Evolutionary conservation across 92 coral and sea anemone genomes (phyloP), one percentile per base, ranked within the genome.

Genomic region (Scolanthus callimorphus): DNA sequence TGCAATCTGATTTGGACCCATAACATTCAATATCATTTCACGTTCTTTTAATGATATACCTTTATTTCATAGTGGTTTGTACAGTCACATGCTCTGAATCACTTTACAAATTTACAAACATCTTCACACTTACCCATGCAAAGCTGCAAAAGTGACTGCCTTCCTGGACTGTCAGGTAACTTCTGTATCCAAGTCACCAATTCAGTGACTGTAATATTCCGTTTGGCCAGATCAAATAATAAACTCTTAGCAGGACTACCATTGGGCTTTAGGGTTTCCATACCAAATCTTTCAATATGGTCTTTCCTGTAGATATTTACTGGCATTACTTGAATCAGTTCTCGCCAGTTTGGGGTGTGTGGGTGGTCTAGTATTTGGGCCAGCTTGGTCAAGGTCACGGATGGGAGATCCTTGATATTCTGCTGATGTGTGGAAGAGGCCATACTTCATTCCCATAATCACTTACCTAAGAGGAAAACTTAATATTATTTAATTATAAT

Each of bases 231-330:
- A 64, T 80, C 88, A 31, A 37, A 67, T 3, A 94, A 65, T 23
- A 94, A 60, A 59, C 70, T 55, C 8, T 31, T 28, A 1, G 96
- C 84, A 44, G 99, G 99, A 60, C 99, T 94, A 1, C 90, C 86
- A 29, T 71, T 74, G 12, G 90, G 85, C 31, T 69, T 55, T 51
- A 94, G 55, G 38, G 69, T 55, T 25, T 69, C 82, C 81, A 94
- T 79, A 17, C 64, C 79, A 57, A 94, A 31, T 29, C 41, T 72
- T 51, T 76, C 75, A 27, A 80, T 26, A 25, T 62, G 80, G 17
- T 63, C 74, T 11, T 37, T 57, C 15, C 50, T 46, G 49, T 80
- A 91, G 3, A 25, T 39, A 15, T 57, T 53, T 29, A 45, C 31
- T 69, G 73, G 84, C 60, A 65, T 59, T 31, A 57, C 49, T 12